A percentile compares a stretch with the other conserved stretches of the same genome.
phyloP scores from a whole-genome alignment of 1,140 invertebrate genomes.

The Lepidurus couesii region DNA sequence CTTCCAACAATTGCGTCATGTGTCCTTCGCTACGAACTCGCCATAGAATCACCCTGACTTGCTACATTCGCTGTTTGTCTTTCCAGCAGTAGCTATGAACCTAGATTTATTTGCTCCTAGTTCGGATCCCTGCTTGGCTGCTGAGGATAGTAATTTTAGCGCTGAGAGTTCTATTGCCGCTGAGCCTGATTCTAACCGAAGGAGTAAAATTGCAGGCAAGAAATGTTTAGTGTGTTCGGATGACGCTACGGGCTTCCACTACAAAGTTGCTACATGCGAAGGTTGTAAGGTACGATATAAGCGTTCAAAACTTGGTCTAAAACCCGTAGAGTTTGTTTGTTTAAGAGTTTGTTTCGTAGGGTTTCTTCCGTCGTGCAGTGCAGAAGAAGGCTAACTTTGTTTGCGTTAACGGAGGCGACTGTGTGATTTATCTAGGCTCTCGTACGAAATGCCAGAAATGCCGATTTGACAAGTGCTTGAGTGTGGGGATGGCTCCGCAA shows the following conservation, averaged over 20 bases:
- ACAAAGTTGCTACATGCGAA: constrained; percentile 25
- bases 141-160: not conserved
- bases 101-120: not conserved
- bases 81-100: not conserved
- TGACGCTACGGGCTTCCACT: constrained; percentile 19
- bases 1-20: not conserved
- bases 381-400: constrained; percentile 97
- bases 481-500: constrained; percentile 95
- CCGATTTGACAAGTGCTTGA: constrained; percentile 95
- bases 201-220: not conserved
- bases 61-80: not conserved
- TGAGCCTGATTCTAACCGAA: not conserved
- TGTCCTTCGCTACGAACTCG: not conserved
- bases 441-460: constrained; percentile 96
- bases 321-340: not conserved
- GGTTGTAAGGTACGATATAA: constrained; percentile 28
- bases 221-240: constrained; percentile 27
- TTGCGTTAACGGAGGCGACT: constrained; percentile 92
- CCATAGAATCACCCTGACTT: not conserved
- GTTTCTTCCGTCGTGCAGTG: constrained; percentile 72
- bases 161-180: too few relatives aligned
- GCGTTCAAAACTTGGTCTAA: constrained; percentile 3
- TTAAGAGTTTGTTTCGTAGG: constrained; percentile 45
- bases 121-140: not conserved
- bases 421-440: constrained; percentile 89